Evolutionary conservation across 1,140 invertebrate species (phyloP).

Genomic region (Psix sp.): DNA sequence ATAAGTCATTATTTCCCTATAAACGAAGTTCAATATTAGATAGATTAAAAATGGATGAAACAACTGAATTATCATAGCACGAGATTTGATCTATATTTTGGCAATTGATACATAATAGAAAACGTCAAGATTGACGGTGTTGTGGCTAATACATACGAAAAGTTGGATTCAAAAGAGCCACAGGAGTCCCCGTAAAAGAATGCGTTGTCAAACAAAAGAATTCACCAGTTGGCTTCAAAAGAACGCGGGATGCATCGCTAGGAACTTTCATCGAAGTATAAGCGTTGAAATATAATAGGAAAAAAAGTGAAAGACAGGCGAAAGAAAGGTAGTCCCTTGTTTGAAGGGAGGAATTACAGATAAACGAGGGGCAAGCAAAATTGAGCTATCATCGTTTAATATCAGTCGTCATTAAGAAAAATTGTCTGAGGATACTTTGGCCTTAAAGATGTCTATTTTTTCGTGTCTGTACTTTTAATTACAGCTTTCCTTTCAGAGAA

Average conservation of each 20-base stretch:
- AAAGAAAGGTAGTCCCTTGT: slow-evolving; percentile 41
- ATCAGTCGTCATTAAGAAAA: slow-evolving; percentile 58
- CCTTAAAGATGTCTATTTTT: slow-evolving; percentile 31
- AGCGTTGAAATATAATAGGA: slow-evolving; percentile 50
- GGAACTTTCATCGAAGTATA: slow-evolving; percentile 55
- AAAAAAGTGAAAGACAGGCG: slow-evolving; percentile 31
- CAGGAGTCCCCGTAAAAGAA: slow-evolving; percentile 46
- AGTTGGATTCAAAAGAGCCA: slow-evolving; percentile 50
- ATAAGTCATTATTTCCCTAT: too few species aligned
- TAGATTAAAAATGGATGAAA: too few species aligned
- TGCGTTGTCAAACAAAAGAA: slow-evolving; percentile 56
- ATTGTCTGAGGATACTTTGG: slow-evolving; percentile 46
- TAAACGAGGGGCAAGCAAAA: slow-evolving; percentile 45
- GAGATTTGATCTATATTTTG: too few species aligned
- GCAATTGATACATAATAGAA: too few species aligned
- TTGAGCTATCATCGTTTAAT: slow-evolving; percentile 58
- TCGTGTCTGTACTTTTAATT: slow-evolving; percentile 62
- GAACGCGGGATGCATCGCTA: slow-evolving; percentile 52
- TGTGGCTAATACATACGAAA: slow-evolving; percentile 57
- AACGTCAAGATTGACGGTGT: slow-evolving; percentile 48
- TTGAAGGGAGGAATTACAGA: slow-evolving; percentile 42
- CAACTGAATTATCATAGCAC: too few species aligned
- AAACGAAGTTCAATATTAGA: too few species aligned
- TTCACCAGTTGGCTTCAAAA: slow-evolving; percentile 51
- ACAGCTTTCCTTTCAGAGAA: slow-evolving; percentile 31